Conservation (phyloP, 2,888 invertebrate genomes). For the Empis stercorea region DNA sequence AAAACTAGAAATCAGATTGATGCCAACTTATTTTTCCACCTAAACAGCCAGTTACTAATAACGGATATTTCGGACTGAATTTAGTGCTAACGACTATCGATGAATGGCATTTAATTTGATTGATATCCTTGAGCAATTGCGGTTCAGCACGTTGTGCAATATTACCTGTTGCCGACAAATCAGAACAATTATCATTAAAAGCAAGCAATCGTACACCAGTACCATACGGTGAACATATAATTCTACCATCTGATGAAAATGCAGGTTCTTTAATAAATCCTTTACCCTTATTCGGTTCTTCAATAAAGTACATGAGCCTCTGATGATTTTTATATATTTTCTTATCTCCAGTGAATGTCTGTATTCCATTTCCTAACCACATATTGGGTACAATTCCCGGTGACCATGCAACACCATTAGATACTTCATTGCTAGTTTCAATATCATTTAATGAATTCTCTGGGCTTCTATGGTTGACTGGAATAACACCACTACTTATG, state of each 20-base stretch:
- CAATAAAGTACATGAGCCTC: slow-evolving; percentile 67
- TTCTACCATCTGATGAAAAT: slow-evolving; percentile 78
- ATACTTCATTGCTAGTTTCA: background rate
- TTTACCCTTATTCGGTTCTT: slow-evolving; percentile 78
- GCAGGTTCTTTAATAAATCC: slow-evolving; percentile 89
- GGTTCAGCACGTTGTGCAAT: slow-evolving; percentile 23
- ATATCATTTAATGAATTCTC: background rate
- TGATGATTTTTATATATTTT: slow-evolving; percentile 46
- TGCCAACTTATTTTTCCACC: slow-evolving; percentile 83
- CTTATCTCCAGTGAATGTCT: slow-evolving; percentile 4
- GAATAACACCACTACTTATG: slow-evolving; percentile 33
- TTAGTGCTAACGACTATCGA: slow-evolving; percentile 80
- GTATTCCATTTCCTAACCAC: slow-evolving; percentile 12
- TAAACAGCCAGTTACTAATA: slow-evolving; percentile 82
- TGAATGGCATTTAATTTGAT: slow-evolving; percentile 55
- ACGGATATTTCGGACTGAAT: slow-evolving; percentile 75
- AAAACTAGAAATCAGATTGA: slow-evolving; percentile 46
- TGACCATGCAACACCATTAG: background rate
- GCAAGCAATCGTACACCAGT: slow-evolving; percentile 75
- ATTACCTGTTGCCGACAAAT: slow-evolving; percentile 25
- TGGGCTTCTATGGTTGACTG: slow-evolving; percentile 9
- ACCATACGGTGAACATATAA: slow-evolving; percentile 82
- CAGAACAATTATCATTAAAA: slow-evolving; percentile 63
- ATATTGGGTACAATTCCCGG: slow-evolving; percentile 1
- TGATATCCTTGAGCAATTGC: slow-evolving; percentile 48